These are phyloP conservation scores for Nannoperca obscura DNA, from an alignment of 2,797 vertebrate genomes.

Conservation along the genomic window DNA sequence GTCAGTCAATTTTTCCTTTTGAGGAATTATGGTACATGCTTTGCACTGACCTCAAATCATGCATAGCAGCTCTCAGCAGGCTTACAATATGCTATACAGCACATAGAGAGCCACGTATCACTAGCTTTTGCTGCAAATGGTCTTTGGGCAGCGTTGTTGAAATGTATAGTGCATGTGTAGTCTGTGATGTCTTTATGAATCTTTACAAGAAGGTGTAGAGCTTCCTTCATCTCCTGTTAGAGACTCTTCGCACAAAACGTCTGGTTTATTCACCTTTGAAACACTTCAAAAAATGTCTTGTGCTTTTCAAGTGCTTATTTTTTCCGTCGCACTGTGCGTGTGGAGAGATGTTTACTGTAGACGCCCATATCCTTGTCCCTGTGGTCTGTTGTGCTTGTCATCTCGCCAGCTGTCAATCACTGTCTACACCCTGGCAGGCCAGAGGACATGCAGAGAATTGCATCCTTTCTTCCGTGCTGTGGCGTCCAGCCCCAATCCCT, in stretches of 20 bases:
- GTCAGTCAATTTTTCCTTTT: not conserved
- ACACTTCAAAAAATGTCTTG: slow-evolving; percentile 30
- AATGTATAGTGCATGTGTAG: slow-evolving; percentile 6
- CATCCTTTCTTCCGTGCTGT: slow-evolving; percentile 49
- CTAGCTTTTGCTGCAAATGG: not conserved
- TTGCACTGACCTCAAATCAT: slow-evolving; percentile 4
- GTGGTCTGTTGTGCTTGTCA: slow-evolving; percentile 63
- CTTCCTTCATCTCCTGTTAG: slow-evolving; percentile 21
- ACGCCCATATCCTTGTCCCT: slow-evolving; percentile 50
- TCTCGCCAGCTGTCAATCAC: slow-evolving; percentile 78
- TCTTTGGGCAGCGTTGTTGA: slow-evolving; percentile 1
- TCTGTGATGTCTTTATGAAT: slow-evolving; percentile 7
- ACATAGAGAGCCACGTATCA: not conserved
- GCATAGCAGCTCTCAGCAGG: not conserved
- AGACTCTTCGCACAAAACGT: slow-evolving; percentile 16
- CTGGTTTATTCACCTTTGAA: slow-evolving; percentile 43
- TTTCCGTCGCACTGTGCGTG: slow-evolving; percentile 30
- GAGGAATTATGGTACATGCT: not conserved
- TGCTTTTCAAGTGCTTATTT: slow-evolving; percentile 57
- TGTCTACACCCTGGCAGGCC: slow-evolving; percentile 47
- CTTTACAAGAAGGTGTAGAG: slow-evolving; percentile 19
- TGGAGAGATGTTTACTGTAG: slow-evolving; percentile 54
- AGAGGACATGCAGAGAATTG: slow-evolving; percentile 58
- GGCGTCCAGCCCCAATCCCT: slow-evolving; percentile 47
- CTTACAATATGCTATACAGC: not conserved